Evolutionary conservation across 2,888 invertebrate species (phyloP).

Genomic region (Cactoblastis cactorum): DNA sequence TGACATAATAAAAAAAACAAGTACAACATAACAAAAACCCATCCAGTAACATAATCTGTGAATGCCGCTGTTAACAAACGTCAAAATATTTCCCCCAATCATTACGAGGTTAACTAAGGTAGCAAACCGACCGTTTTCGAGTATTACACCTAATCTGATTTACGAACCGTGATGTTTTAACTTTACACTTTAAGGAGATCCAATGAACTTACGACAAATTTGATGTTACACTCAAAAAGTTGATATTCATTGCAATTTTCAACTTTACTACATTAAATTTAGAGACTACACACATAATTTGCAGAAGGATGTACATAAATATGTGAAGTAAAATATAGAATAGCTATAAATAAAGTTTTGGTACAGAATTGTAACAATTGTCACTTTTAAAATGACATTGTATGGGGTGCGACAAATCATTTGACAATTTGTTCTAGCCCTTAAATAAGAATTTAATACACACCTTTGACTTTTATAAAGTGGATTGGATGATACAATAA

Average conservation of each 20-base stretch:
- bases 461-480: constrained; percentile 24
- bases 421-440: constrained; percentile 51
- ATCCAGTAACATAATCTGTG: not conserved
- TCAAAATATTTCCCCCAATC: constrained; percentile 69
- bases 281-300: not conserved
- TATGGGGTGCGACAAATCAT: constrained; percentile 59
- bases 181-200: constrained; percentile 42
- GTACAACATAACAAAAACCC: not conserved
- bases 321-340: not conserved
- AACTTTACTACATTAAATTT: not conserved
- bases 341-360: constrained; percentile 50
- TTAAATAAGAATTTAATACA: constrained; percentile 62
- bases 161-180: constrained; percentile 65
- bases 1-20: too few relatives aligned
- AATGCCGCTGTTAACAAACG: constrained; percentile 42
- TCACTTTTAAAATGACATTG: constrained; percentile 37
- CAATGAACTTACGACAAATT: constrained; percentile 18
- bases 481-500: not conserved
- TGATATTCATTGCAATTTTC: not conserved
- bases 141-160: constrained; percentile 68
- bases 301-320: not conserved
- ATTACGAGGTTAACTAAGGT: constrained; percentile 66
- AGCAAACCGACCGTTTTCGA: constrained; percentile 45
- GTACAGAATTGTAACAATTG: constrained; percentile 63
- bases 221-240: not conserved